Evolutionary conservation across 2,797 vertebrate genomes (phyloP).

Genomic region (Onychomys arenicola): DNA sequence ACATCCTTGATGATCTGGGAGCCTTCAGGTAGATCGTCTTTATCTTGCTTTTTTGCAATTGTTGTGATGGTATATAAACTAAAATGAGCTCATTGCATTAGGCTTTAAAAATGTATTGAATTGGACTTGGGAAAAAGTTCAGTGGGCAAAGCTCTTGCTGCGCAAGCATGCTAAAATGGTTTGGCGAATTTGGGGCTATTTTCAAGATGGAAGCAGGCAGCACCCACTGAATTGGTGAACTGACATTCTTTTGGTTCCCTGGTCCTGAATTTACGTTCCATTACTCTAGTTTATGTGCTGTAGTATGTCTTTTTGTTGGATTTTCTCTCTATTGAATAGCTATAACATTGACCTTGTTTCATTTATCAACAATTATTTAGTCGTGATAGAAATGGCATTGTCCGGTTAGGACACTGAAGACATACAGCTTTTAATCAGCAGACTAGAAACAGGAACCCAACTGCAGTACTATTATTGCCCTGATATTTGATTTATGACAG

Average conservation of each 20-base stretch:
- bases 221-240: neutral
- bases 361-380: conserved; percentile 60
- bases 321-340: conserved; percentile 20
- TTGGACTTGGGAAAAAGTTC: neutral
- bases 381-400: conserved; percentile 40
- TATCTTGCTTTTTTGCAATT: neutral
- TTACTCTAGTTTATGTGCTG: neutral
- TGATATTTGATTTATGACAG: conserved; percentile 38
- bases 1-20: neutral
- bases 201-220: neutral
- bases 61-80: neutral
- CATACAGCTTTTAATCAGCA: conserved; percentile 53
- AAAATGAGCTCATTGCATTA: neutral
- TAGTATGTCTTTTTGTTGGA: neutral
- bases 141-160: neutral
- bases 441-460: conserved; percentile 21
- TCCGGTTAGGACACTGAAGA: conserved; percentile 1
- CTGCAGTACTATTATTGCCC: neutral
- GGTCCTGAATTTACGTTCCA: neutral
- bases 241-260: neutral
- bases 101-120: neutral
- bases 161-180: neutral
- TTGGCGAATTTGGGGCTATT: neutral
- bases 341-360: conserved; percentile 28
- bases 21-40: neutral